These are phyloP conservation scores for Peromyscus leucopus DNA, from an alignment of 2,113 vertebrate genomes.

Conservation along the genomic window DNA sequence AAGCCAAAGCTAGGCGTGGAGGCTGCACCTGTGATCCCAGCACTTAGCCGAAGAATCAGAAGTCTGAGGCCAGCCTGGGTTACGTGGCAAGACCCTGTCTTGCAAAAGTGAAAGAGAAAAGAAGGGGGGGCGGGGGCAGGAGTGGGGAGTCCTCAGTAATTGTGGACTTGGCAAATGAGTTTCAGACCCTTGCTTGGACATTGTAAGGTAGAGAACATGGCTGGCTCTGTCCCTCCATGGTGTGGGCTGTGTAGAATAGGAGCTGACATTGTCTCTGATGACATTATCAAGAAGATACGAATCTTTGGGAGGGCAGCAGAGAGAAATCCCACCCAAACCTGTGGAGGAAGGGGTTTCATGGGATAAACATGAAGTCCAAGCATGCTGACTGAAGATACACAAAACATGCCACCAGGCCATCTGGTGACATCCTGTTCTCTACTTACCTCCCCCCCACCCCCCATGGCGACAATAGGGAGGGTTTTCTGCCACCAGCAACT, in stretches of 20 bases:
- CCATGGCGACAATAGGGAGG: not conserved
- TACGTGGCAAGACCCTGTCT: not conserved
- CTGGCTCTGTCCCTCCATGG: fast-evolving
- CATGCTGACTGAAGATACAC: fast-evolving
- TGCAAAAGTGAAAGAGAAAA: not conserved
- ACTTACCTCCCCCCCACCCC: no score
- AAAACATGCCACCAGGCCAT: no score
- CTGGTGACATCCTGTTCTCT: not conserved
- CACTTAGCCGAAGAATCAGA: not conserved
- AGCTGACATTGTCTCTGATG: not conserved
- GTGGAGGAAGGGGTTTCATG: not conserved
- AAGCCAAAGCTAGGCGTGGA: not conserved
- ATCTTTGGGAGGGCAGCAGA: not conserved
- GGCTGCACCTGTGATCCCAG: not conserved
- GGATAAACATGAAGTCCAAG: not conserved
- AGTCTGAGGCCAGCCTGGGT: not conserved
- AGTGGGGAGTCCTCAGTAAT: not conserved
- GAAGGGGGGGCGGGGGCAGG: not conserved
- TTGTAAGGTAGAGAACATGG: no score
- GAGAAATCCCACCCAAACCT: not conserved
- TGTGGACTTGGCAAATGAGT: not conserved
- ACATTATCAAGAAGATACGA: not conserved
- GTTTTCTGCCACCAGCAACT: not conserved
- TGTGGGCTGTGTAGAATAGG: no score
- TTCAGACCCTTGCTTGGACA: not conserved